Evolutionary conservation across 1,140 invertebrate species (phyloP), one percentile per base, ranked within the genome.

Genomic region (Nebria ingens): DNA sequence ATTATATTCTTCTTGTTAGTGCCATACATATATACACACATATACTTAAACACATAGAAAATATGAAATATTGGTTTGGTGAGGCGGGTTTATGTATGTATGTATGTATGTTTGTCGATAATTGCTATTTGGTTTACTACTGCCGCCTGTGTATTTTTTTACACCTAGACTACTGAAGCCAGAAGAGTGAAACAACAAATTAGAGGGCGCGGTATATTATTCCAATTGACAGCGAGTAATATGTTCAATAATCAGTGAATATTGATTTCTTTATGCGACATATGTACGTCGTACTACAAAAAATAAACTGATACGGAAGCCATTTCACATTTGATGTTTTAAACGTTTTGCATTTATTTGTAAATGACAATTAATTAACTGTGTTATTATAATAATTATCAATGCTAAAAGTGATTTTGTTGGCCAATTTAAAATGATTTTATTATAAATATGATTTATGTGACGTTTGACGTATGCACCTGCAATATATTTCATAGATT

Each of bases 371-470:
- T 45, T 45, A 45, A 45, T 45, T 45, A 17, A 45, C 40, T 45
- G 6, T n/a, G n/a, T 45, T 45, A 45, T 45, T 45, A 45, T 45
- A 45, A 45, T 45, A 45, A 45, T 45, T 45, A 45, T 9, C 4
- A 17, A 17, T 11, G 40, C 15, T 45, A 45, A 45, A 17, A 11
- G 15, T 17, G 9, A 45, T 45, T 45, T 45, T 45, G 15, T 45
- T 45, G 40, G 40, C 3, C 15, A 45, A 45, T 45, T 45, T 45
- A 17, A 45, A 45, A 45, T 45, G 40, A 6, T 12, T 45, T 45
- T 45, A 45, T 45, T 45, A n/a, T n/a, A 45, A 45, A 45, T 45
- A 45, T 45, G 40, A 45, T 45, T 45, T 45, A 45, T 17, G 40
- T 12, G 3, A 9, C 17, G 15, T 3, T 45, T 45, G 13, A 29